These are phyloP conservation scores for Riparia riparia DNA, from an alignment of 2,113 vertebrate genomes.

Conservation along the genomic window DNA sequence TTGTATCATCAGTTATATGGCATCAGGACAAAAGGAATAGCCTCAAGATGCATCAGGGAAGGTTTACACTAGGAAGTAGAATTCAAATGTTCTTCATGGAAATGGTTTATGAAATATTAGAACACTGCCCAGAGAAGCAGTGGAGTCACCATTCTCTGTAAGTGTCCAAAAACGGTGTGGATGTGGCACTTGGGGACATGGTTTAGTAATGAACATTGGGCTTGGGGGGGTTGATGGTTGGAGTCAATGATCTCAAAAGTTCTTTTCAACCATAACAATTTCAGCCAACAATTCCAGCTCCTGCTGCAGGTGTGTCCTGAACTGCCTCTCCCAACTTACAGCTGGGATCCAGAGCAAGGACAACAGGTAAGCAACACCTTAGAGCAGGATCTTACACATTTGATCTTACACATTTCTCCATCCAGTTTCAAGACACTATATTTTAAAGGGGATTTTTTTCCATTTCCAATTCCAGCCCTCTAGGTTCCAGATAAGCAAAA, in stretches of 20 bases:
- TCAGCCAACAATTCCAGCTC: background rate
- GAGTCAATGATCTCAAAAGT: background rate
- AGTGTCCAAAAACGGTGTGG: background rate
- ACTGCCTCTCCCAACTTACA: background rate
- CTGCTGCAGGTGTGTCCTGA: background rate
- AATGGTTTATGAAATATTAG: background rate
- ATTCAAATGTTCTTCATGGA: background rate
- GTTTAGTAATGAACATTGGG: background rate
- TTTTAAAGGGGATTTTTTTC: background rate
- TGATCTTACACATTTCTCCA: background rate
- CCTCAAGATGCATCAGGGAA: background rate
- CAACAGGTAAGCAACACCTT: background rate
- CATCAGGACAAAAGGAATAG: background rate
- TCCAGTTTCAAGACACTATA: background rate
- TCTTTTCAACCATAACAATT: background rate
- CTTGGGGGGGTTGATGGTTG: background rate
- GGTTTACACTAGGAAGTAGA: background rate
- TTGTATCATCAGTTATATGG: accelerated
- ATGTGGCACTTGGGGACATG: background rate
- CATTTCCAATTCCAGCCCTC: background rate
- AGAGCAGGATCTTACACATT: background rate
- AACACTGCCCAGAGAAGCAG: background rate
- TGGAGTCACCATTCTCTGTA: background rate
- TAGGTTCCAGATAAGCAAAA: background rate
- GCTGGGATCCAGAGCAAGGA: background rate